These are phyloP conservation scores for Manis crassicaudata DNA, from an alignment of 2,797 vertebrate species.

Conservation along the genomic window DNA sequence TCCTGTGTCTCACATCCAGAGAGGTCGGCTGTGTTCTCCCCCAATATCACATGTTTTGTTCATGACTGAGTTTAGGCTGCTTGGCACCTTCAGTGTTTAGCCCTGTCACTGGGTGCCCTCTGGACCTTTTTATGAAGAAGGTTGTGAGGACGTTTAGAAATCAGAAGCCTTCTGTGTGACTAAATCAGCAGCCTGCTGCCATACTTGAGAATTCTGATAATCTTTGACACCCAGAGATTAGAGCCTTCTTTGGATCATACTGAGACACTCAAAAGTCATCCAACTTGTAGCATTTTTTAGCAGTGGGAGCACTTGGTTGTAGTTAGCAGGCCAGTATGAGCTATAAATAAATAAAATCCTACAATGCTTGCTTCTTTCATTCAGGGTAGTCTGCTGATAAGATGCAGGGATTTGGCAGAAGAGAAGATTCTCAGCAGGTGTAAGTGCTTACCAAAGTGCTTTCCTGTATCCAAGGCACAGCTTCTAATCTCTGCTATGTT, in stretches of 20 bases:
- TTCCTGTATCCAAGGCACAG: constrained; percentile 64
- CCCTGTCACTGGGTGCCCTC: constrained; percentile 58
- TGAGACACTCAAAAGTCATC: constrained; percentile 59
- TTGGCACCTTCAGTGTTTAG: constrained; percentile 59
- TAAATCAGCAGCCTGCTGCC: constrained; percentile 36
- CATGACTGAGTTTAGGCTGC: constrained; percentile 24
- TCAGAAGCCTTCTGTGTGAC: constrained; percentile 13
- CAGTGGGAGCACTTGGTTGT: constrained; percentile 43
- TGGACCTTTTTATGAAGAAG: constrained; percentile 66
- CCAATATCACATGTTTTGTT: constrained; percentile 40
- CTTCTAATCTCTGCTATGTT: constrained; percentile 58
- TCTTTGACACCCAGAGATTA: constrained; percentile 64
- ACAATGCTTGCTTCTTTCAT: constrained; percentile 36
- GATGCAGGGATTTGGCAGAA: constrained; percentile 68
- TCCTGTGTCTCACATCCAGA: constrained; percentile 52
- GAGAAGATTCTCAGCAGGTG: constrained; percentile 68
- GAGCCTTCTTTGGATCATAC: constrained; percentile 24
- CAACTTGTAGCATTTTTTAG: constrained; percentile 58
- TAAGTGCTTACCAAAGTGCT: constrained; percentile 66
- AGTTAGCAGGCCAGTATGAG: constrained; percentile 62
- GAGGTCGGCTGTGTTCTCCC: constrained; percentile 56
- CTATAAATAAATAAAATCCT: constrained; percentile 73
- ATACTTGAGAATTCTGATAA: constrained; percentile 62
- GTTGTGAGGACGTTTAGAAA: constrained; percentile 52
- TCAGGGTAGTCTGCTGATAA: constrained; percentile 12